Conservation (phyloP, 2,113 vertebrate species). For the Okapia johnstoni region DNA sequence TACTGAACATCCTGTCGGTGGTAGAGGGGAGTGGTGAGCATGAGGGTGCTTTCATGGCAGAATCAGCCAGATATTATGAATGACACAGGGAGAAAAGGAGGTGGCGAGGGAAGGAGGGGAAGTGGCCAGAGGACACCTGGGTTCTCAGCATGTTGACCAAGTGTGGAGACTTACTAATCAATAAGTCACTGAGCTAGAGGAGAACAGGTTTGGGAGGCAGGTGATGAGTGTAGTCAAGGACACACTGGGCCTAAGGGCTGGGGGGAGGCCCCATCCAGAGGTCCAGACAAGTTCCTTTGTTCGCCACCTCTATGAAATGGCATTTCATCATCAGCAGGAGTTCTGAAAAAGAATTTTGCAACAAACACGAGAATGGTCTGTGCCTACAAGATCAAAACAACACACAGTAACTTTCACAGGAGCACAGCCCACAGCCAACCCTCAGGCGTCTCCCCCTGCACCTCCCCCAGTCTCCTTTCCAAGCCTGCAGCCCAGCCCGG, state of each 20-base stretch:
- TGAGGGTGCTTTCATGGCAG: background rate
- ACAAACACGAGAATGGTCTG: background rate
- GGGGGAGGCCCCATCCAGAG: background rate
- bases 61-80: background rate
- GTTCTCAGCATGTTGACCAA: background rate
- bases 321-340: background rate
- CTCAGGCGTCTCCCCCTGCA: background rate
- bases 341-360: background rate
- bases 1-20: background rate
- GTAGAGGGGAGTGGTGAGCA: background rate
- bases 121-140: background rate
- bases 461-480: background rate
- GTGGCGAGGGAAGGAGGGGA: background rate
- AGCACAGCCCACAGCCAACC: background rate
- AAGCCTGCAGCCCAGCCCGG: background rate
- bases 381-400: background rate
- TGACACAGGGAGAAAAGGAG: background rate
- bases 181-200: background rate
- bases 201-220: background rate
- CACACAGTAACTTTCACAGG: background rate
- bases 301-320: background rate
- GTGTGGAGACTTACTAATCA: background rate
- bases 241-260: fast-evolving
- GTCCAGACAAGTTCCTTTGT: background rate
- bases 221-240: background rate